Evolutionary conservation across 2,797 vertebrate genomes (phyloP).

Genomic region (Phyllotis vaccarum): DNA sequence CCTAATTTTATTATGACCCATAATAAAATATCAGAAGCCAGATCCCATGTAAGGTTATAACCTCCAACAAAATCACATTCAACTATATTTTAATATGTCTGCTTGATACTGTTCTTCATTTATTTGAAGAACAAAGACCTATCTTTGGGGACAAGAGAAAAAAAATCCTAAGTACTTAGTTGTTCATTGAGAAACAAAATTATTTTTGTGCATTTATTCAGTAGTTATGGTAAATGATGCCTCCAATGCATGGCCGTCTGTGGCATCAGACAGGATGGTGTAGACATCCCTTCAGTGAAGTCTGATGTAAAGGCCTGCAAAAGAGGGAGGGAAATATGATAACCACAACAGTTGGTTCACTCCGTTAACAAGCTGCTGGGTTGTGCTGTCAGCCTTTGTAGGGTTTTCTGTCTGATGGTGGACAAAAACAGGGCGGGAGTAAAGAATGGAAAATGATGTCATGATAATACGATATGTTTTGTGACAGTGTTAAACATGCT

Average conservation of each 20-base stretch:
- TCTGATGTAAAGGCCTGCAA: constrained; percentile 18
- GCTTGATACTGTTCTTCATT: constrained; percentile 26
- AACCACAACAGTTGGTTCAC: background rate
- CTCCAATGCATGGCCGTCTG: background rate
- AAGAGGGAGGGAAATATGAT: background rate
- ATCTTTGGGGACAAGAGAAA: constrained; percentile 38
- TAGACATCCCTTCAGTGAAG: constrained; percentile 24
- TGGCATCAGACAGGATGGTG: constrained; percentile 10
- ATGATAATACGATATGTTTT: background rate
- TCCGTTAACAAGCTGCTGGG: background rate
- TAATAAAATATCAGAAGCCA: constrained; percentile 63
- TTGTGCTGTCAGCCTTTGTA: background rate
- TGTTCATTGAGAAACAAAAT: constrained; percentile 39
- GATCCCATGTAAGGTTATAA: constrained; percentile 36
- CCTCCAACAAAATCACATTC: constrained; percentile 54
- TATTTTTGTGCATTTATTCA: constrained; percentile 50
- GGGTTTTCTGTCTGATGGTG: background rate
- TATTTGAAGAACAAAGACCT: constrained; percentile 57
- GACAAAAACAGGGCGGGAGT: background rate
- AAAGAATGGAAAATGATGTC: background rate
- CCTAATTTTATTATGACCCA: constrained; percentile 58
- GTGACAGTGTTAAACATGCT: background rate
- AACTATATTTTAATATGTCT: constrained; percentile 48
- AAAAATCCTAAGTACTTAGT: constrained; percentile 49
- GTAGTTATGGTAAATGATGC: constrained; percentile 3